Evolutionary conservation across 2,113 vertebrate species (phyloP), one percentile per base, ranked within the genome.

Genomic region (Cottus gobio): DNA sequence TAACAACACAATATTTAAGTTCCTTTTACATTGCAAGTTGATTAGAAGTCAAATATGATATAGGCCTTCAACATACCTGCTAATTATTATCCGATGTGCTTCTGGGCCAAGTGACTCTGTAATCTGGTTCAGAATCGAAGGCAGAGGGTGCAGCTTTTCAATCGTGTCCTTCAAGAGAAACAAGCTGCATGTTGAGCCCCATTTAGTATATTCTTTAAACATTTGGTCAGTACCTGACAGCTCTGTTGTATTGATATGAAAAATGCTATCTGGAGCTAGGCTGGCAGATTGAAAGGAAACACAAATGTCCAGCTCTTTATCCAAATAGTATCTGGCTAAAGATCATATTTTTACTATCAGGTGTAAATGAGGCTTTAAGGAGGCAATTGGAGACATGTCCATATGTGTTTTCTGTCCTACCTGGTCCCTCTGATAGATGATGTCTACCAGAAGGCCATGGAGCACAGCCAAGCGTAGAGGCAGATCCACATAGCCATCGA

Each of bases 91-190:
- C 34, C 75, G 89, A 28, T 79, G 89, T 18, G 85, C 82, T 11
- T 90, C 86, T 5, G 93, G 90, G 3, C 94, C 92, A 5, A 95
- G 90, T 0, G 88, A 91, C 28, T 95, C 93, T 77, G 94, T 93
- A 24, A 99, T 97, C 90, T 97, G 96, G 20, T 90, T 95, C 30
- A 99, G 95, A 67, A 99, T 98, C 24, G 94, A 96, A 57, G 98
- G 97, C 71, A 99, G 93, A 0, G 96, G 97, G 63, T 97, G 92
- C 89, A 98, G 90, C 76, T 94, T 94, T 85, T 97, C 92, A 69
- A 95, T 87, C 0, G 95, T 97, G 57, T 91, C 88, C 98, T 99
- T 28, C 2, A 0, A 58, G 85, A 79, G 46, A 85, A 61, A 85
- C 20, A 78, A 72, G 1, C 2, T 66, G n/a, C 10, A 69, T 61